Evolutionary conservation across 2,113 vertebrate species (phyloP).

Genomic region (Pseudopodoces humilis): DNA sequence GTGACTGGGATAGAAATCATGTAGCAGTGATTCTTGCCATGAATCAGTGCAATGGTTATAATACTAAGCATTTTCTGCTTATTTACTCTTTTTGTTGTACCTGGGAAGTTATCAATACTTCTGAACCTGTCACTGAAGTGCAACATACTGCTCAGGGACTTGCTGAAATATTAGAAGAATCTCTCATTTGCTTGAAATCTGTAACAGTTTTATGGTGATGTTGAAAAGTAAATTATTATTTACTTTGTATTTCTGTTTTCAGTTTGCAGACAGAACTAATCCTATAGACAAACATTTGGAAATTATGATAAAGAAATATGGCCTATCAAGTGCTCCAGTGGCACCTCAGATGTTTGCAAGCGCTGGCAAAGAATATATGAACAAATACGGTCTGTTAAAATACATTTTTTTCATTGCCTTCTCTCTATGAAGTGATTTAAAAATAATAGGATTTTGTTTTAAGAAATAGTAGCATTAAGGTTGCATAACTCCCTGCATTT

Average conservation of each 20-base stretch:
- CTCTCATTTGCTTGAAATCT: background rate
- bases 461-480: background rate
- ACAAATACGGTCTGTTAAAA: constrained; percentile 87
- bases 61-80: background rate
- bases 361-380: constrained; percentile 93
- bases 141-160: background rate
- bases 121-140: background rate
- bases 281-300: constrained; percentile 92
- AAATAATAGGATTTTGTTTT: background rate
- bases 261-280: constrained; percentile 73
- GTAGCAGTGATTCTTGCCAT: background rate
- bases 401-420: background rate
- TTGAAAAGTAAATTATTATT: background rate
- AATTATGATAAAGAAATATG: constrained; percentile 83
- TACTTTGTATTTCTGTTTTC: background rate
- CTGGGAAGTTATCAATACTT: background rate
- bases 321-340: constrained; percentile 77
- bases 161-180: background rate
- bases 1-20: background rate
- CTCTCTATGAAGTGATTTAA: background rate
- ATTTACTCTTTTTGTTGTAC: background rate
- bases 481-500: background rate
- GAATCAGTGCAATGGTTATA: background rate
- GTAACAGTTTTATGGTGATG: background rate
- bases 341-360: constrained; percentile 87